Evolutionary conservation across 2,888 invertebrate genomes (phyloP).

Genomic region (Thelaira solivaga): DNA sequence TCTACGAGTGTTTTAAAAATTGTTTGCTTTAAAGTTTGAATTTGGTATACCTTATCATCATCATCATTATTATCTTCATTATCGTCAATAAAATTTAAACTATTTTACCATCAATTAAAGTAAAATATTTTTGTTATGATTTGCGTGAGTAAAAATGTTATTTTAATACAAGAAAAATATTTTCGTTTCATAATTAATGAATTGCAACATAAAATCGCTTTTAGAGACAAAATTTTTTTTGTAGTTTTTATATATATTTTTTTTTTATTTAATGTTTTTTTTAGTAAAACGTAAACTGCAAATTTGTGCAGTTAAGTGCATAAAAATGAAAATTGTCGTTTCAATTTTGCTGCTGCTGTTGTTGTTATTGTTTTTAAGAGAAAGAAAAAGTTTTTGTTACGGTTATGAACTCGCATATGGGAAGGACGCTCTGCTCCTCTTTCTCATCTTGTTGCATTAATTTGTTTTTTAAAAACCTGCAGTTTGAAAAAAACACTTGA

Average conservation of each 20-base stretch:
- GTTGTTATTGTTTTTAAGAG: too few relatives aligned
- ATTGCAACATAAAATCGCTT: conserved; percentile 18
- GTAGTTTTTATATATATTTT: background rate
- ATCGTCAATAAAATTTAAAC: background rate
- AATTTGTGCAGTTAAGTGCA: conserved; percentile 15
- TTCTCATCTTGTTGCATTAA: too few relatives aligned
- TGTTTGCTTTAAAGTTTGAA: background rate
- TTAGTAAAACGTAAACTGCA: background rate
- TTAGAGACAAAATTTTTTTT: background rate
- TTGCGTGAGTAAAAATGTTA: conserved; percentile 24
- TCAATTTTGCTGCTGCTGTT: too few relatives aligned
- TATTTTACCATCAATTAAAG: conserved; percentile 23
- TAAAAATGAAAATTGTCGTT: conserved; percentile 19
- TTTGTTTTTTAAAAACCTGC: background rate
- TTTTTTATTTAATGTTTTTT: too few relatives aligned
- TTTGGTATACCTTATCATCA: background rate
- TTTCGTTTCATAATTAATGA: conserved; percentile 28
- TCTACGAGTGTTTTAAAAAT: conserved; percentile 3
- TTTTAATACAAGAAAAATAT: conserved; percentile 2
- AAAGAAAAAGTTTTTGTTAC: background rate
- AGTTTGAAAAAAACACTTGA: background rate
- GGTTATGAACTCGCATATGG: too few relatives aligned
- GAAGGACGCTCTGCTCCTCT: too few relatives aligned
- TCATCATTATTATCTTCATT: background rate
- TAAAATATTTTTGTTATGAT: conserved; percentile 8